Evolutionary conservation across 2,888 invertebrate genomes (phyloP).

Genomic region (Branchipolynoe longqiensis): DNA sequence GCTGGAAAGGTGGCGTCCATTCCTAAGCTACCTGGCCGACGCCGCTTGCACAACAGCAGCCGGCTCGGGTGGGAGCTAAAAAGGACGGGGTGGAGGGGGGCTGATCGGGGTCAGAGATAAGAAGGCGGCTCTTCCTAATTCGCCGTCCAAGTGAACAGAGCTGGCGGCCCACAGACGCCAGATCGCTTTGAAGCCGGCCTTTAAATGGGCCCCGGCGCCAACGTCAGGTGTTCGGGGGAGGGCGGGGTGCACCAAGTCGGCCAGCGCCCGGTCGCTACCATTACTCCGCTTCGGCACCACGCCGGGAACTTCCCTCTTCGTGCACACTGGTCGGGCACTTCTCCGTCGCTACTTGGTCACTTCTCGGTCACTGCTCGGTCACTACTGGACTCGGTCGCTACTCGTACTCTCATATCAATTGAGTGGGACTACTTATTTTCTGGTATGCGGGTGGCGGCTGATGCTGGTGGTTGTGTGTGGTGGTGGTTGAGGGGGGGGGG

Average conservation of each 20-base stretch:
- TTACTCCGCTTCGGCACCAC: background rate
- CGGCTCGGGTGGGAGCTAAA: conserved; percentile 10
- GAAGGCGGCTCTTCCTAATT: conserved; percentile 20
- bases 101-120: conserved; percentile 33
- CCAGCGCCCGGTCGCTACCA: background rate
- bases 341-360: no score
- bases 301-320: no score
- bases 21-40: conserved; percentile 31
- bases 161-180: conserved; percentile 45
- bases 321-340: no score
- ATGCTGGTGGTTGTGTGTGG: no score
- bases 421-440: no score
- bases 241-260: background rate
- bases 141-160: conserved; percentile 51
- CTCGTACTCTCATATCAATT: no score
- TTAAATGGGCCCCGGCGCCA: conserved; percentile 53
- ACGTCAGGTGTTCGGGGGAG: conserved; percentile 42
- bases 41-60: conserved; percentile 52
- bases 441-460: no score
- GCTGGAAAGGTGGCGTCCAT: background rate
- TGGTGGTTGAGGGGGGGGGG: no score
- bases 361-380: no score
- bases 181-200: conserved; percentile 56
- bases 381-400: no score
- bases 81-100: conserved; percentile 4